Conservation (phyloP, 2,888 invertebrate genomes). For the Mellilla xanthometata region DNA sequence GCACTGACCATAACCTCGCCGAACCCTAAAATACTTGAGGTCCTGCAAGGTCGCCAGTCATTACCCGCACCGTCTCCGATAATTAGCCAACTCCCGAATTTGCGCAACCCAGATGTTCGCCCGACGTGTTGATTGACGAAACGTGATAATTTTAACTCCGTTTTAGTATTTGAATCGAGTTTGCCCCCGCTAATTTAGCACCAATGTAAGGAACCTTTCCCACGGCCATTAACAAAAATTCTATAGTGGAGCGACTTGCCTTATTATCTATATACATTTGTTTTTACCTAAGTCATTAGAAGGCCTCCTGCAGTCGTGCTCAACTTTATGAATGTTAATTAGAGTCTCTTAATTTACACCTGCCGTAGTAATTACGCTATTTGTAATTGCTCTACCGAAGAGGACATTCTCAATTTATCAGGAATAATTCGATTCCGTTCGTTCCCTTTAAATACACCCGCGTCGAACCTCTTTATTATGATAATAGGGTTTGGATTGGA, state of each 20-base stretch:
- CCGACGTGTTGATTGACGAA: slow-evolving; percentile 3
- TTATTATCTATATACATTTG: slow-evolving; percentile 38
- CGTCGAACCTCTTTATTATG: slow-evolving; percentile 36
- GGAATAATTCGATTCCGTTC: slow-evolving; percentile 25
- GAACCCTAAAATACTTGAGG: slow-evolving; percentile 10
- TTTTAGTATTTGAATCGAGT: slow-evolving; percentile 6
- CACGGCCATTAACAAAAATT: slow-evolving; percentile 25
- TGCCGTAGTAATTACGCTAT: slow-evolving; percentile 33
- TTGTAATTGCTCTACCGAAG: slow-evolving; percentile 20
- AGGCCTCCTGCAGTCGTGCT: slow-evolving; percentile 25
- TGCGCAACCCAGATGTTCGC: slow-evolving; percentile 9
- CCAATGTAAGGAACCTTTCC: slow-evolving; percentile 24
- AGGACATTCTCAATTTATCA: slow-evolving; percentile 32
- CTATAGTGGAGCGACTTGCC: slow-evolving; percentile 39
- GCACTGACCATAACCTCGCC: neutral
- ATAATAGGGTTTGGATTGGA: slow-evolving; percentile 40
- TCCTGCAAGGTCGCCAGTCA: slow-evolving; percentile 4
- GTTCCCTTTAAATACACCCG: slow-evolving; percentile 30
- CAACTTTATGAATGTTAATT: slow-evolving; percentile 38
- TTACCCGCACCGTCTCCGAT: slow-evolving; percentile 2
- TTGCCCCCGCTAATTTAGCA: slow-evolving; percentile 5
- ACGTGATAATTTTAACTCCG: slow-evolving; percentile 3
- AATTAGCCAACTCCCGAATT: slow-evolving; percentile 11
- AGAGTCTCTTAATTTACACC: slow-evolving; percentile 37
- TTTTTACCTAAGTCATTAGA: slow-evolving; percentile 45